These are phyloP conservation scores for Spicauda simplicius DNA, from an alignment of 2,888 invertebrate genomes.

Conservation along the genomic window DNA sequence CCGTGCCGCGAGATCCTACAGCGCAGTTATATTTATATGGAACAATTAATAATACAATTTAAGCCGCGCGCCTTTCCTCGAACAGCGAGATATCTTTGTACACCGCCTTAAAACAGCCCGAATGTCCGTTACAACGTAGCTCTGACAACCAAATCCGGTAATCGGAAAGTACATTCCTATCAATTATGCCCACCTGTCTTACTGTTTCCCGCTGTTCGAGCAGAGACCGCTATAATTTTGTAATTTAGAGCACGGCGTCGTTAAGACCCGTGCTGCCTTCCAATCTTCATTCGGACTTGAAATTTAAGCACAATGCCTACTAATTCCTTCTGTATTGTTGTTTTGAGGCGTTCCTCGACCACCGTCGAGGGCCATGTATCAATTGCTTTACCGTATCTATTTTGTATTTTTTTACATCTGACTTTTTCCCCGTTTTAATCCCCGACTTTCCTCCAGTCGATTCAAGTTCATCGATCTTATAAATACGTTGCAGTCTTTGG, in stretches of 20 bases:
- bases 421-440: constrained; percentile 72
- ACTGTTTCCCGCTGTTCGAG: constrained; percentile 13
- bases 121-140: constrained; percentile 1
- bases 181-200: neutral
- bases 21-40: constrained; percentile 37
- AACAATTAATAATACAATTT: constrained; percentile 36
- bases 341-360: constrained; percentile 47
- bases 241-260: constrained; percentile 47
- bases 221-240: constrained; percentile 41
- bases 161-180: neutral
- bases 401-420: constrained; percentile 70
- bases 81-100: constrained; percentile 3
- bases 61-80: constrained; percentile 25
- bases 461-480: constrained; percentile 78
- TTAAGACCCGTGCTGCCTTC: constrained; percentile 50
- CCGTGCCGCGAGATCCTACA: constrained; percentile 28
- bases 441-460: constrained; percentile 66
- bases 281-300: constrained; percentile 35
- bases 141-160: neutral
- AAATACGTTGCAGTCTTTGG: constrained; percentile 84
- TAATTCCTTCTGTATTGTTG: constrained; percentile 41
- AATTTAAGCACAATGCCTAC: constrained; percentile 46
- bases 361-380: constrained; percentile 46
- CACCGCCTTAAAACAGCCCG: neutral
- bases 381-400: constrained; percentile 58